Percentiles rank a stretch among this genome's conserved stretches.
phyloP scores from a whole-genome alignment of 2,113 vertebrate species.

The Urocynchramus pylzowi region DNA sequence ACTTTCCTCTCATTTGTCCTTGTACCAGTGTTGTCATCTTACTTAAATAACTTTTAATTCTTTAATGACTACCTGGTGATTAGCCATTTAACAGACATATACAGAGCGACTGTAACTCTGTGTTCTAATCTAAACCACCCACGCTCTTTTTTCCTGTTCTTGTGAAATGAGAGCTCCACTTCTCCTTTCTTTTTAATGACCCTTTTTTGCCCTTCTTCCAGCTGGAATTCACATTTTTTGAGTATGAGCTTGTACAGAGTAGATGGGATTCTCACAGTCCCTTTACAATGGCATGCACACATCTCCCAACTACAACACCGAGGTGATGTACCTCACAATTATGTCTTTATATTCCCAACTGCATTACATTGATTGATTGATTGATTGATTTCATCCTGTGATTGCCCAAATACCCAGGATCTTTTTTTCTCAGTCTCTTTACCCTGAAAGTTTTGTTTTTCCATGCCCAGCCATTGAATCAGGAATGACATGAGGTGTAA shows the following conservation, averaged over 20 bases:
- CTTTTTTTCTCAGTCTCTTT: neutral
- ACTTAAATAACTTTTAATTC: neutral
- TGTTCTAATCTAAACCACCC: neutral
- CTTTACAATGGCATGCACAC: neutral
- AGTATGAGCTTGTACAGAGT: neutral
- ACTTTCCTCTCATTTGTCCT: neutral
- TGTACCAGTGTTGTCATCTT: neutral
- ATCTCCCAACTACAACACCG: neutral
- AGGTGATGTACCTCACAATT: neutral
- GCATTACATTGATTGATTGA: neutral
- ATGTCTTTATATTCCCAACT: neutral
- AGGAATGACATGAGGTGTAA: neutral
- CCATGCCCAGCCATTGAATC: neutral
- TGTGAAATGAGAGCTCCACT: neutral
- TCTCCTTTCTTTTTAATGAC: neutral
- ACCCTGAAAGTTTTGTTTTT: neutral
- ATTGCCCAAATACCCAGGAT: neutral
- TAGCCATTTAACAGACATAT: neutral
- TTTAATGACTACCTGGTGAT: conserved; percentile 3
- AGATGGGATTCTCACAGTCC: neutral
- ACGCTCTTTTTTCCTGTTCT: neutral
- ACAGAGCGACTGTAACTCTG: fast-evolving
- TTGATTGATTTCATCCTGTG: neutral
- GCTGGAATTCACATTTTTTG: neutral
- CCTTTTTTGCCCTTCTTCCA: neutral